Percentiles rank a stretch among this genome's conserved stretches.
Evolutionary conservation across 2,113 vertebrate genomes (phyloP).

Genomic region (Indicator indicator): DNA sequence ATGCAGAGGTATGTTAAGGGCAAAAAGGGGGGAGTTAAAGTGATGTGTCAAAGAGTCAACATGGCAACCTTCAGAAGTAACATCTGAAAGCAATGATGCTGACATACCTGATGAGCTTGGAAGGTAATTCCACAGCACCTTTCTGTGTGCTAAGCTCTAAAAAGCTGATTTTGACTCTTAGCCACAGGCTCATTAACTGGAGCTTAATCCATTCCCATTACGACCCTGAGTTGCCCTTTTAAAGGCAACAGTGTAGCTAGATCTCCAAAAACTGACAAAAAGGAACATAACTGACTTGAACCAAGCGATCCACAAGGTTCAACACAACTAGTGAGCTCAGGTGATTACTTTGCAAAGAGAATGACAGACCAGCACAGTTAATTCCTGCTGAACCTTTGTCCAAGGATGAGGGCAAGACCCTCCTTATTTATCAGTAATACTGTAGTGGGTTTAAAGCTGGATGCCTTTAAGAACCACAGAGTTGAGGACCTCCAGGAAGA

Average conservation of each 20-base stretch:
- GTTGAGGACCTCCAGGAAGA: no score
- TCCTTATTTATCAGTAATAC: background rate
- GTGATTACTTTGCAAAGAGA: background rate
- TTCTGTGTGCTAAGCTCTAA: background rate
- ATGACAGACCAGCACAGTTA: background rate
- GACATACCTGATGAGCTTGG: background rate
- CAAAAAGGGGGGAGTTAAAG: background rate
- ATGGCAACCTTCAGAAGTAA: background rate
- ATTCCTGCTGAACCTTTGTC: background rate
- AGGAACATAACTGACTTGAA: background rate
- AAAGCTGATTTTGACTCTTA: background rate
- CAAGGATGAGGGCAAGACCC: background rate
- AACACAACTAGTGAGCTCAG: background rate
- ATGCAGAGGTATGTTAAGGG: background rate
- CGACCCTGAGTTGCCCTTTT: background rate
- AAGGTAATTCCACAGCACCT: background rate
- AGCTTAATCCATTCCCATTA: background rate
- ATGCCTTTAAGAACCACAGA: no score
- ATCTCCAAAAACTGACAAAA: background rate
- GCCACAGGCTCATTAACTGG: background rate
- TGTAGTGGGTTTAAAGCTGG: no score
- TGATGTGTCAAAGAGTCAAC: background rate
- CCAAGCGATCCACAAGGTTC: background rate
- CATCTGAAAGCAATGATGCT: background rate
- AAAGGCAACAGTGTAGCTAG: background rate